A percentile compares a stretch with the other conserved stretches of the same genome.
Conservation (phyloP, 2,888 invertebrate species). For the Amblyjoppa proteus region DNA sequence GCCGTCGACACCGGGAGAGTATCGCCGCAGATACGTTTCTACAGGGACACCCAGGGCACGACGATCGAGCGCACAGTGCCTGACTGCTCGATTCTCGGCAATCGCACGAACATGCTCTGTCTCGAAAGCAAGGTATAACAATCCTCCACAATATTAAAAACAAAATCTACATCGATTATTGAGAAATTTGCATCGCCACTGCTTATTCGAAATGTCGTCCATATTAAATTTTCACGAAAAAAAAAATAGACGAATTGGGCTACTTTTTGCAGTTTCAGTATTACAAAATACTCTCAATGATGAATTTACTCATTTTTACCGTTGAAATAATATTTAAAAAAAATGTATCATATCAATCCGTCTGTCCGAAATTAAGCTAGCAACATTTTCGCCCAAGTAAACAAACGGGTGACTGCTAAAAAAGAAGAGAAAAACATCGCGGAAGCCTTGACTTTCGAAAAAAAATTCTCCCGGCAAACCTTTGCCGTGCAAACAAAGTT, state of each 20-base stretch:
- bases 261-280: too few species aligned
- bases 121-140: slow-evolving; percentile 80
- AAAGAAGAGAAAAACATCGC: background rate
- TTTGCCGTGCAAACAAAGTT: slow-evolving; percentile 72
- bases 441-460: background rate
- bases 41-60: slow-evolving; percentile 86
- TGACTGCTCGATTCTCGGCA: slow-evolving; percentile 82
- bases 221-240: too few species aligned
- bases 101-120: slow-evolving; percentile 81
- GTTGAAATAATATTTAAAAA: background rate
- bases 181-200: too few species aligned
- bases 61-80: slow-evolving; percentile 86
- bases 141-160: background rate
- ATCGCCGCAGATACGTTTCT: slow-evolving; percentile 87
- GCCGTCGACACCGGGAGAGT: slow-evolving; percentile 78
- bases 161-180: too few species aligned
- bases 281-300: too few species aligned
- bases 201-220: too few species aligned
- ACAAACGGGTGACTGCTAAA: background rate
- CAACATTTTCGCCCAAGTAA: background rate
- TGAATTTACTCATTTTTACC: too few species aligned
- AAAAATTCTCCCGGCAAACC: slow-evolving; percentile 43
- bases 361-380: background rate
- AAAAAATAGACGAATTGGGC: too few species aligned
- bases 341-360: background rate